Conservation (phyloP, 2,113 vertebrate genomes). For the Charadrius vociferus region DNA sequence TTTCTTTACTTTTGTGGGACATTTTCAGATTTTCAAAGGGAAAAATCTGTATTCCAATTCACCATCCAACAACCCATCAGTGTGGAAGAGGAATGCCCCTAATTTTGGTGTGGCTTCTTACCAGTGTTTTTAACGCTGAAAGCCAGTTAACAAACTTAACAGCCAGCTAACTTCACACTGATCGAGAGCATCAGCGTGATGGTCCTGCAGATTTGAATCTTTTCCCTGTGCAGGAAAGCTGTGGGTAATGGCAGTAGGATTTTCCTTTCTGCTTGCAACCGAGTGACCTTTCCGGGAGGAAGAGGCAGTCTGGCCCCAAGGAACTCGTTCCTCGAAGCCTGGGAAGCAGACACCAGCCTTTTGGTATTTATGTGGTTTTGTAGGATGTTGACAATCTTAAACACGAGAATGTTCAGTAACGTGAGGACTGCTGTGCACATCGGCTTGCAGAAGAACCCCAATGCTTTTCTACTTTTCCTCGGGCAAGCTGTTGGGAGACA, state of each 20-base stretch:
- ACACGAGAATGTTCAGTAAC: background rate
- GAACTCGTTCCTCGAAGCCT: rapidly evolving
- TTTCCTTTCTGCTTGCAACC: background rate
- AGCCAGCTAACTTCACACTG: background rate
- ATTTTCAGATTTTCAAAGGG: background rate
- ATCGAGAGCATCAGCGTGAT: background rate
- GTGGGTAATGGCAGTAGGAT: background rate
- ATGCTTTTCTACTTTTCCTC: background rate
- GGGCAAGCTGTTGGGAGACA: background rate
- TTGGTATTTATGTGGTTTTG: background rate
- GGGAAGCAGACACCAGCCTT: background rate
- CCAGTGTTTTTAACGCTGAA: background rate
- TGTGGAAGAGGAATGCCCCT: background rate
- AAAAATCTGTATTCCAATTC: background rate
- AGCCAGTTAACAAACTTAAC: background rate
- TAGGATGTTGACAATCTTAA: background rate
- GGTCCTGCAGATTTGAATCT: background rate
- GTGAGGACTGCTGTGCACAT: background rate
- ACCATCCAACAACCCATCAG: background rate
- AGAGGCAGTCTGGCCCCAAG: background rate
- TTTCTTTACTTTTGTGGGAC: background rate
- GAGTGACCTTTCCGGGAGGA: background rate
- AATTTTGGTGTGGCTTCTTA: background rate
- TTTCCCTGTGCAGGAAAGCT: background rate
- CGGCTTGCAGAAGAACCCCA: rapidly evolving